These are phyloP conservation scores for Cryptocheilus praepositus DNA, from an alignment of 2,888 invertebrate species.

Conservation along the genomic window DNA sequence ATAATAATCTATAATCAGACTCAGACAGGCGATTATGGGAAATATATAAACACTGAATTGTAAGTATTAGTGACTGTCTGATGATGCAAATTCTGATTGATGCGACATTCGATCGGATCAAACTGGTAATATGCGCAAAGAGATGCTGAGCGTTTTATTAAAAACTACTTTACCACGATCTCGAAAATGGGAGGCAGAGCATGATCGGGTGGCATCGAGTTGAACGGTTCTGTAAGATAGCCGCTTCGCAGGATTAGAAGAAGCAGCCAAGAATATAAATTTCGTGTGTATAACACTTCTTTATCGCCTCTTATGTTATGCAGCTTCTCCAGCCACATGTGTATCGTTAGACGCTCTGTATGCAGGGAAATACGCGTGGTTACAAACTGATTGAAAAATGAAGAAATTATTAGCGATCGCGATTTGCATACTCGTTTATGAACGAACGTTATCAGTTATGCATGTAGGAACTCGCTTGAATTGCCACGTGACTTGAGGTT, in stretches of 20 bases:
- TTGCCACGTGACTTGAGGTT: too few species aligned
- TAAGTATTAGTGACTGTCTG: too few species aligned
- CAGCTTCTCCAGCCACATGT: slow-evolving; percentile 72
- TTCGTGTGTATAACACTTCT: slow-evolving; percentile 65
- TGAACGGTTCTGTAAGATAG: slow-evolving; percentile 72
- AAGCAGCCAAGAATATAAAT: slow-evolving; percentile 75
- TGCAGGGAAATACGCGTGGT: not conserved
- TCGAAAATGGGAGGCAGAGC: slow-evolving; percentile 69
- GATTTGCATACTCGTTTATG: slow-evolving; percentile 25
- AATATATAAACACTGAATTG: too few species aligned
- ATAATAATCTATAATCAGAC: too few species aligned
- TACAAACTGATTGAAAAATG: not conserved
- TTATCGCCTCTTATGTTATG: slow-evolving; percentile 62
- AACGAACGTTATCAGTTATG: not conserved
- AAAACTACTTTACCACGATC: slow-evolving; percentile 72
- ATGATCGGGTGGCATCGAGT: slow-evolving; percentile 56
- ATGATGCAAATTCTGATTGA: too few species aligned
- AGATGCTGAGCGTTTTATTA: too few species aligned
- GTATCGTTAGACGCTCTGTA: slow-evolving; percentile 42
- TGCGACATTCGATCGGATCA: too few species aligned
- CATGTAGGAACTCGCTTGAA: too few species aligned
- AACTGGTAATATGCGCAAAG: too few species aligned
- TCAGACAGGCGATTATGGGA: too few species aligned
- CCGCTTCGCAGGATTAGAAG: slow-evolving; percentile 74
- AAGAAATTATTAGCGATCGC: not conserved